phyloP scores from a whole-genome alignment of 1,140 invertebrate species.

The Wasmannia auropunctata region DNA sequence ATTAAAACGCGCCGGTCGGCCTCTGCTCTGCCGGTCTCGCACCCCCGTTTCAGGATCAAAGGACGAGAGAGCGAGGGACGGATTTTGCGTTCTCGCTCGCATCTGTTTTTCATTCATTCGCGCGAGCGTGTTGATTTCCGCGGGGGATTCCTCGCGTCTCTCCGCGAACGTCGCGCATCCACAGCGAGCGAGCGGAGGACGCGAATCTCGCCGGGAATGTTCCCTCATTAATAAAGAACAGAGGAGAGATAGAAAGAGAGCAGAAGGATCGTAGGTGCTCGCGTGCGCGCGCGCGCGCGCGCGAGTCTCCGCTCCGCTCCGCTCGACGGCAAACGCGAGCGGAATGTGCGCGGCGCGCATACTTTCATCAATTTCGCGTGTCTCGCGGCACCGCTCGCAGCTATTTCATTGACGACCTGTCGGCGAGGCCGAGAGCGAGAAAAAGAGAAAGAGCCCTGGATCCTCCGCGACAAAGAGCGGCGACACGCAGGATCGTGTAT shows the following conservation, averaged over 20 bases:
- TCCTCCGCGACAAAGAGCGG: neutral
- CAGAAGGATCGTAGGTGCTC: neutral
- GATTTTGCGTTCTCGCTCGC: constrained; percentile 17
- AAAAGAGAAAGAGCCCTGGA: neutral
- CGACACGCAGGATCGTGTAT: constrained; percentile 15
- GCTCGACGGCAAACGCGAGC: constrained; percentile 64
- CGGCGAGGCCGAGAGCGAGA: neutral
- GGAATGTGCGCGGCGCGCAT: constrained; percentile 66
- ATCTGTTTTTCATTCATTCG: constrained; percentile 60
- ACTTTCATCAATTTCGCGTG: constrained; percentile 73
- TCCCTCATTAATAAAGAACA: constrained; percentile 73
- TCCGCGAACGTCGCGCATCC: constrained; percentile 39
- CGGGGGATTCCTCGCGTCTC: constrained; percentile 50
- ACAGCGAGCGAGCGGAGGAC: constrained; percentile 32
- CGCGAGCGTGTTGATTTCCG: constrained; percentile 46
- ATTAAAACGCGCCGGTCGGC: constrained; percentile 22
- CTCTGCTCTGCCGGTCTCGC: neutral
- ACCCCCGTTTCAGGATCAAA: constrained; percentile 39
- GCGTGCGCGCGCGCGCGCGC: constrained; percentile 29
- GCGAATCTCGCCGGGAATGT: constrained; percentile 66
- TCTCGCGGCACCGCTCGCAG: constrained; percentile 50
- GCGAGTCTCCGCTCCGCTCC: constrained; percentile 37
- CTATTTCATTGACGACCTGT: constrained; percentile 68
- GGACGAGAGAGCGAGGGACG: constrained; percentile 22
- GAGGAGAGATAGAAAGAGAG: constrained; percentile 20